Conservation (phyloP, 2,797 vertebrate species). For the Carcharodon carcharias region DNA sequence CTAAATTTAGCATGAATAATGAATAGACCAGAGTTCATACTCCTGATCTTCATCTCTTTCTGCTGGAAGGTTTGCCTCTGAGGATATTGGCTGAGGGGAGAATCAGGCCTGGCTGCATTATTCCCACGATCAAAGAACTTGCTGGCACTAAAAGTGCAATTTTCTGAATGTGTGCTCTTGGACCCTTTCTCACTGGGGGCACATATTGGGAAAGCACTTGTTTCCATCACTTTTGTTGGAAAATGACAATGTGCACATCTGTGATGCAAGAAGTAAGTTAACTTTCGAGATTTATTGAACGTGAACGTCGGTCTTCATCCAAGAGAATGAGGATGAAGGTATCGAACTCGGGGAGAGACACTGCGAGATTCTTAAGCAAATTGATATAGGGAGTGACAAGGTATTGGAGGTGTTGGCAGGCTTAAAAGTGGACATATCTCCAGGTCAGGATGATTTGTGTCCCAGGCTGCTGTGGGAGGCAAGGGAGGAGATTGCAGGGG, state of each 20-base stretch:
- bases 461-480: no score
- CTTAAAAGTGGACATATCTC: no score
- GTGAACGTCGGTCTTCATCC: not conserved
- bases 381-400: no score
- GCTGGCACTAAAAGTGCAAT: not conserved
- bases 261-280: not conserved
- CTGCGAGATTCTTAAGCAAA: no score
- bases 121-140: not conserved
- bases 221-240: not conserved
- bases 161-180: not conserved
- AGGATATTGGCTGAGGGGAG: not conserved
- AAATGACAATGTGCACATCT: not conserved
- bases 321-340: no score
- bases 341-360: no score
- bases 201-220: not conserved
- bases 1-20: not conserved
- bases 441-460: no score
- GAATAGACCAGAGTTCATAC: not conserved
- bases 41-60: not conserved
- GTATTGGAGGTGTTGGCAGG: no score
- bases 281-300: not conserved
- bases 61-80: not conserved
- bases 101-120: not conserved
- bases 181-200: not conserved
- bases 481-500: no score